Base-by-base conservation (phyloP, 2,797 vertebrate genomes). In the Vultur gryphus region DNA sequence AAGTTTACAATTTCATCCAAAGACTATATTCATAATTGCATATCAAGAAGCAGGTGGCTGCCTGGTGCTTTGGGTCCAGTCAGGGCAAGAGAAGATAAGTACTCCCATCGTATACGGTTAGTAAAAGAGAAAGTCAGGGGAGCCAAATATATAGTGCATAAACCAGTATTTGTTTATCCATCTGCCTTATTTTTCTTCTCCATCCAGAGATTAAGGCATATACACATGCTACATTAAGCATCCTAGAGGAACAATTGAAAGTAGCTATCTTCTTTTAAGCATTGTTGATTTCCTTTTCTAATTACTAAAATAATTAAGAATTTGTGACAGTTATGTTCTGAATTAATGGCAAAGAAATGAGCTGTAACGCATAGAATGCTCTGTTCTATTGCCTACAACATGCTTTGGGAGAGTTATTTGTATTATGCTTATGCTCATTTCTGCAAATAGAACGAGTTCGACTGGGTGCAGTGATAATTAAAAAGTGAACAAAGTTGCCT, bases 301-400 rank as follows among this genome's bases (percentile, higher is more conserved):
- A 96, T 90, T 95, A 72, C 77, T 71, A 72, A 58, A 86, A 95
- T 96, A 94, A 84, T 95, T 95, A 95, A 93, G 58, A 93, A 35
- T 55, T 88, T 93, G 29, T 95, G 90, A 82, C 83, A 76, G 77
- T 93, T 75, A 72, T 62, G 46, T 90, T 92, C 86, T 52, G 79
- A 95, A 96, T 75, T 95, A 90, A 88, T 82, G 54, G 13, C 57
- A 86, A 84, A 72, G 71, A 94, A 96, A 94, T 93, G 65, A 92
- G 43, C 61, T 69, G 69, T 78, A 84, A 54, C 7, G 0, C 52
- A 39, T 2, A 83, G 49, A 94, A 84, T 62, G 12, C 26, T 94
- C 33, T 82, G n/a, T 93, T 92, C 39, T 46, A 41, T 43, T 90
- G 49, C 58, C 73, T 82, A 24, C 21, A 79, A 67, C 37, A 61